phyloP scores from a whole-genome alignment of 2,888 invertebrate genomes.

The Mayetiola destructor region DNA sequence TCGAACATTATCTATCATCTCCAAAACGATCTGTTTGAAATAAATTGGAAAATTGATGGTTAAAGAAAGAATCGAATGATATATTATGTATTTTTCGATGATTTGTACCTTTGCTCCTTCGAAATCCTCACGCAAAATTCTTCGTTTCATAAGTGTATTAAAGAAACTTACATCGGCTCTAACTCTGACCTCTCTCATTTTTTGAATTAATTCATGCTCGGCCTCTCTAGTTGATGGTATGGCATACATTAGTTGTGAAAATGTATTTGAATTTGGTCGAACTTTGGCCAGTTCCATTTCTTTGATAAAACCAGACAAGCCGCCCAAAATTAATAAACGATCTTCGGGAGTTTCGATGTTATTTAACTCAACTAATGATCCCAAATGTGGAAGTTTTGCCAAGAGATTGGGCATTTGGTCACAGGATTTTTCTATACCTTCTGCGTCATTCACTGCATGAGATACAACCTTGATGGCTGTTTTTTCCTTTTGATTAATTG shows the following conservation, averaged over 20 bases:
- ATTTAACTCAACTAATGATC: constrained; percentile 43
- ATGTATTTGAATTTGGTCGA: constrained; percentile 61
- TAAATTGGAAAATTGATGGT: constrained; percentile 16
- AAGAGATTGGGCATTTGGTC: constrained; percentile 48
- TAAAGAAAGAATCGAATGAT: neutral
- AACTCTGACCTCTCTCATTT: constrained; percentile 44
- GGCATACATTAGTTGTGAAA: constrained; percentile 59
- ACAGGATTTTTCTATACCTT: neutral
- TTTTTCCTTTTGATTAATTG: constrained; percentile 1
- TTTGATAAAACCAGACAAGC: constrained; percentile 55
- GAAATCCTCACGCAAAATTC: constrained; percentile 54
- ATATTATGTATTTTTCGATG: constrained; percentile 25
- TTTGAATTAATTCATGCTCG: constrained; percentile 52
- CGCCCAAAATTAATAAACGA: constrained; percentile 64
- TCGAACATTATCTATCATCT: constrained; percentile 40
- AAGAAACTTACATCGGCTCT: constrained; percentile 67
- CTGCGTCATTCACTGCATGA: too few relatives aligned
- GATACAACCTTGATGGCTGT: neutral
- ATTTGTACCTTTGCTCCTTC: constrained; percentile 55
- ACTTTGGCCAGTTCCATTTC: constrained; percentile 55
- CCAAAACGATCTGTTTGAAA: constrained; percentile 42
- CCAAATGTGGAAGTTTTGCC: constrained; percentile 42
- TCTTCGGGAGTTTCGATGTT: constrained; percentile 47
- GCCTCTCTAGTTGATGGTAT: constrained; percentile 49
- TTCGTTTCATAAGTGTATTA: constrained; percentile 72